Evolutionary conservation across 2,888 invertebrate species (phyloP).

Genomic region (Allophyes oxyacanthae): DNA sequence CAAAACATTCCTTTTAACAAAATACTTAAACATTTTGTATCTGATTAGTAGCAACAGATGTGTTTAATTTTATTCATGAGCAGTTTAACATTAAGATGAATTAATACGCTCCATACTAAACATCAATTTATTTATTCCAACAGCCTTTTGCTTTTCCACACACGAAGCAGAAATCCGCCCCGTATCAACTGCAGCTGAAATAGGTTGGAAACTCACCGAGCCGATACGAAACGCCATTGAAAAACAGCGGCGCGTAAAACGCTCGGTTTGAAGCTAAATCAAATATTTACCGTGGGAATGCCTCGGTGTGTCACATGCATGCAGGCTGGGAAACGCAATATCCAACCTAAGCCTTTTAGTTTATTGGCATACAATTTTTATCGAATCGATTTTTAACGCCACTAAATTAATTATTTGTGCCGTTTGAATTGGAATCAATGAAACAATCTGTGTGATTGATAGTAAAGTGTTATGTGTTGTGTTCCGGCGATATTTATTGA

Average conservation of each 20-base stretch:
- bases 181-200: slow-evolving; percentile 15
- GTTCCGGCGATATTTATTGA: neutral
- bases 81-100: too few relatives aligned
- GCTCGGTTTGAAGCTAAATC: slow-evolving; percentile 55
- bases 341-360: slow-evolving; percentile 30
- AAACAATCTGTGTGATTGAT: slow-evolving; percentile 5
- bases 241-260: slow-evolving; percentile 56
- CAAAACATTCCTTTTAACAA: too few relatives aligned
- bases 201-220: slow-evolving; percentile 11
- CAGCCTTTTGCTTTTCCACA: neutral
- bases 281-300: slow-evolving; percentile 57
- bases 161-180: slow-evolving; percentile 4
- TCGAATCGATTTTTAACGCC: slow-evolving; percentile 24
- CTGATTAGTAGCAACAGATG: too few relatives aligned
- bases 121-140: neutral
- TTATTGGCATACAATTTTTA: slow-evolving; percentile 24
- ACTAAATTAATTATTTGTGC: slow-evolving; percentile 12
- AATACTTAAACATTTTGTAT: too few relatives aligned
- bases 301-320: slow-evolving; percentile 7
- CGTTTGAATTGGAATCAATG: slow-evolving; percentile 2
- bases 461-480: neutral
- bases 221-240: slow-evolving; percentile 45
- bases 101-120: too few relatives aligned
- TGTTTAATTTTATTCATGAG: too few relatives aligned
- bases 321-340: slow-evolving; percentile 3